Evolutionary conservation across 2,113 vertebrate genomes (phyloP), one percentile per base, ranked within the genome.

Genomic region (Orcinus orca): DNA sequence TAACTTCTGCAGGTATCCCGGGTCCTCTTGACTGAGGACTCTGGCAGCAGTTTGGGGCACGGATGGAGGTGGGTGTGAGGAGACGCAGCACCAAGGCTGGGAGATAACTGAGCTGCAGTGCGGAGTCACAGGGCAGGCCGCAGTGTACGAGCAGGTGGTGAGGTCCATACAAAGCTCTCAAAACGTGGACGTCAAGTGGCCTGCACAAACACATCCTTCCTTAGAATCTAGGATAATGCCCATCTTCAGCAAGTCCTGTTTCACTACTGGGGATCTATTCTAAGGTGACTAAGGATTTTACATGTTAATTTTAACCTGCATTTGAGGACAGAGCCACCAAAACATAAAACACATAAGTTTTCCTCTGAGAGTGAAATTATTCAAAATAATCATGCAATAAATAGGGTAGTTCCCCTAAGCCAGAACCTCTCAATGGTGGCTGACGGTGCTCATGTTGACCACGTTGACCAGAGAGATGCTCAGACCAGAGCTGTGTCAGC

Each of bases 301-400:
- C 68, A 47, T 91, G 58, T 86, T 23, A 58, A 82, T 79, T 87
- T 93, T 86, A 86, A 73, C 29, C 26, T 44, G 20, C 55, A 88
- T 26, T 44, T 13, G 6, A 53, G 73, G 62, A 50, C 8, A 95
- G 58, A 73, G 65, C 60, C 14, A 73, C 60, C 71, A 86, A 96
- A 71, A 67, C 60, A 89, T 55, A 74, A 94, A 92, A 47, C 7
- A 47, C 5, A 6, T 81, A 33, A 81, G 62, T 55, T 85, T 82
- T 76, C n/a, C 21, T 88, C 92, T 47, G 53, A 96, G 20, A 96
- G 67, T 63, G 23, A 93, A 96, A 90, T 10, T 14, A 58, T 21
- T 83, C 29, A 90, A 84, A 95, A 63, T 90, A 31, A 77, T 55
- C 44, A 71, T 7, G 23, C 14, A 67, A n/a, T 15, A 58, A 80